These are phyloP conservation scores for Ernsta delagoae DNA, from an alignment of 2,888 invertebrate genomes.

Conservation along the genomic window DNA sequence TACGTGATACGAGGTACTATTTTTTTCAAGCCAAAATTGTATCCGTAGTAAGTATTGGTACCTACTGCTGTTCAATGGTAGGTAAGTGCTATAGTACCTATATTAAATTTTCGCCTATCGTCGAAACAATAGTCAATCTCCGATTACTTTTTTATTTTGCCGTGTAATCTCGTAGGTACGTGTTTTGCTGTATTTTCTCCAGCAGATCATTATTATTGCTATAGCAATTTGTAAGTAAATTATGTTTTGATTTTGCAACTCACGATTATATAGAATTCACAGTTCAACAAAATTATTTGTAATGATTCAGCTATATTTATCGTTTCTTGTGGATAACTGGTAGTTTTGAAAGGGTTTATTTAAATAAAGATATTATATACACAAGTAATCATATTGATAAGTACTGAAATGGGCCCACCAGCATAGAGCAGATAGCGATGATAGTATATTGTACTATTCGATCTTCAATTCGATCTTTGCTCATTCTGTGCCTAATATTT, in stretches of 20 bases:
- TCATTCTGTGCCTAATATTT: not conserved
- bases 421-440: no score
- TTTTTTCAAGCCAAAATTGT: no score
- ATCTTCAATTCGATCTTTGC: no score
- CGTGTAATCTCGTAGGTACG: not conserved
- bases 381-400: no score
- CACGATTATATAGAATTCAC: slow-evolving; percentile 28
- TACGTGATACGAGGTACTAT: no score
- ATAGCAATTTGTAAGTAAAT: slow-evolving; percentile 30
- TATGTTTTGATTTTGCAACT: slow-evolving; percentile 32
- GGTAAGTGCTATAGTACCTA: no score
- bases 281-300: slow-evolving; percentile 18
- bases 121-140: slow-evolving; percentile 62
- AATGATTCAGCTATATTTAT: slow-evolving; percentile 37
- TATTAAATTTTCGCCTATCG: slow-evolving; percentile 58
- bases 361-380: no score
- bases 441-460: no score
- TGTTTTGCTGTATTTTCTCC: not conserved
- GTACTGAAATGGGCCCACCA: no score
- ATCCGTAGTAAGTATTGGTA: no score
- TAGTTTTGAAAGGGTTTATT: not conserved
- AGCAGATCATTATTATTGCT: slow-evolving; percentile 14
- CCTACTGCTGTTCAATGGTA: no score
- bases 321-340: slow-evolving; percentile 28
- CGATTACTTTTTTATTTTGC: slow-evolving; percentile 16